Evolutionary conservation across 2,888 invertebrate species (phyloP), one percentile per base, ranked within the genome.

Genomic region (Entomobrya multifasciata): DNA sequence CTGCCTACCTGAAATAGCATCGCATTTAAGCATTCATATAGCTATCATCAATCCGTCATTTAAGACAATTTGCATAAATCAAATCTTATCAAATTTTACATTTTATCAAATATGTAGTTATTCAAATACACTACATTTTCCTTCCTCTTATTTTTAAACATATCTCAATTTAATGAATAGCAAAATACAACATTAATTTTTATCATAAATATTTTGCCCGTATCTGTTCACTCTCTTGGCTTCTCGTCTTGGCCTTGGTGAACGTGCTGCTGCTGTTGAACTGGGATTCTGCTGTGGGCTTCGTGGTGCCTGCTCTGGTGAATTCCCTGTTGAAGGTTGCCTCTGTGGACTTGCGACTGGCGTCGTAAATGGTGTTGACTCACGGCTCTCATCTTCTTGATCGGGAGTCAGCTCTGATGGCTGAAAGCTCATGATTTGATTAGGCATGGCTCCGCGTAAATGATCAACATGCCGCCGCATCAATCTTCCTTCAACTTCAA

Each of bases 391-490:
- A 3, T 52, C 52, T 3, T 52, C 52, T 8, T 8, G 6, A 8
- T 4, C 6, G 4, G 4, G 4, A 6, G 36, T 36, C 4, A 36
- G 6, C 52, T 52, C 52, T 52, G 4, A 4, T 52, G 52, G 52
- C 4, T 52, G 52, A 11, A 15, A 8, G n/a, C 8, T 6, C 27
- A 13, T 2, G 2, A 11, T 5, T 3, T 52, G 52, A 52, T 11
- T 52, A 8, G 4, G 17, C 52, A 52, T n/a, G 36, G 76, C 76
- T n/a, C 20, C 55, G 3, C 27, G 36, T 2, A 79, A 5, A 4
- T 80, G 80, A 22, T 80, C 80, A 17, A 67, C 47, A 25, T 80
- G 80, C 11, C 80, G 41, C 15, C 8, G 27, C 67, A 67, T 57
- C 17, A 20, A 11, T 20, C 72, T 17, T 27, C 60, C 80, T 6